Percentiles rank a stretch among this genome's conserved stretches.
Evolutionary conservation across 2,888 invertebrate genomes (phyloP).

Genomic region (Catotricha subobsoleta): DNA sequence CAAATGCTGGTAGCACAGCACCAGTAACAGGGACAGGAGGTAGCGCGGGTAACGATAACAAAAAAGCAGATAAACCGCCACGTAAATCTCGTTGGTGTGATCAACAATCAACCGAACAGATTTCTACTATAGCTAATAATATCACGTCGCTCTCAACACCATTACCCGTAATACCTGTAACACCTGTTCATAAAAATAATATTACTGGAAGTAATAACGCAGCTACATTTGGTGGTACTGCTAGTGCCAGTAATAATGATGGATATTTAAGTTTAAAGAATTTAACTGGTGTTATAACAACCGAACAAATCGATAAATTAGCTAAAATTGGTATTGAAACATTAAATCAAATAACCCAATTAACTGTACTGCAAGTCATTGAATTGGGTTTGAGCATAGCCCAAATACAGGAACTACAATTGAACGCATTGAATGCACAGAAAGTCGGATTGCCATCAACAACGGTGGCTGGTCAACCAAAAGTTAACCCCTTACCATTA

Average conservation of each 20-base stretch:
- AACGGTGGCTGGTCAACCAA: not conserved
- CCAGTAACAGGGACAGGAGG: not conserved
- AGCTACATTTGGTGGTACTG: slow-evolving; percentile 1
- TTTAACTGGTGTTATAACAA: slow-evolving; percentile 37
- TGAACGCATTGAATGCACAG: slow-evolving; percentile 40
- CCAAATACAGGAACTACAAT: slow-evolving; percentile 42
- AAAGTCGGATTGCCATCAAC: slow-evolving; percentile 13
- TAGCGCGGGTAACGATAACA: not conserved
- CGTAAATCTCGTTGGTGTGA: slow-evolving; percentile 29
- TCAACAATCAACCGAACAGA: slow-evolving; percentile 1
- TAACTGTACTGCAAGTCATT: slow-evolving; percentile 41
- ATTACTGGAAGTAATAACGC: too few species aligned
- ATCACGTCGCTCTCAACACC: not conserved
- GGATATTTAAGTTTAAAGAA: slow-evolving; percentile 40
- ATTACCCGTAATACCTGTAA: not conserved
- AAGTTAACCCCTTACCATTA: not conserved
- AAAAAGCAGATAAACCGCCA: slow-evolving; percentile 18
- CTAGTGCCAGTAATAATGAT: too few species aligned
- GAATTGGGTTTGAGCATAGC: slow-evolving; percentile 39
- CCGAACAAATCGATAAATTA: slow-evolving; percentile 39
- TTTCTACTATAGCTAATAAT: slow-evolving; percentile 1
- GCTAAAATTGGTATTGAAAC: slow-evolving; percentile 40
- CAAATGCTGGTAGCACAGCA: not conserved
- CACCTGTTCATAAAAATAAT: too few species aligned
- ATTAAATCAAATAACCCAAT: slow-evolving; percentile 40